Conservation (phyloP, 2,113 vertebrate genomes). For the Ivindomyrus marchei region DNA sequence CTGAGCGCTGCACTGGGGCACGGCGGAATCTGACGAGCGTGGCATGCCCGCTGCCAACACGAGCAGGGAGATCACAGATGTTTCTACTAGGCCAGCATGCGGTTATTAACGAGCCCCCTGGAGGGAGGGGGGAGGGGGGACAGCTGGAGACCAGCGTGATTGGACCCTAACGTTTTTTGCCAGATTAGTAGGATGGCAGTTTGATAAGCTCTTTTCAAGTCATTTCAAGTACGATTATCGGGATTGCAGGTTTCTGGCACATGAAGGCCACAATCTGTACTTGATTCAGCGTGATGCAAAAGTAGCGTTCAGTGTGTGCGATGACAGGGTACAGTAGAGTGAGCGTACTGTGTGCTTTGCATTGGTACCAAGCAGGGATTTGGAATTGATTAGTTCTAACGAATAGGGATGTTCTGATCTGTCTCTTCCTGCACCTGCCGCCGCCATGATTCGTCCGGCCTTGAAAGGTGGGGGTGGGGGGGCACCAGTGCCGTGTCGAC, state of each 20-base stretch:
- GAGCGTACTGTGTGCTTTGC: neutral
- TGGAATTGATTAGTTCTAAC: neutral
- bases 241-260: neutral
- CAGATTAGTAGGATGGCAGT: neutral
- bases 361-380: neutral
- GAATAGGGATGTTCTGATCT: neutral
- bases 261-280: neutral
- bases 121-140: neutral
- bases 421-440: neutral
- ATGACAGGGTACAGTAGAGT: neutral
- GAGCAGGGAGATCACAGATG: neutral
- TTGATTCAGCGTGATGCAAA: neutral
- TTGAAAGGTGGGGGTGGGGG: neutral
- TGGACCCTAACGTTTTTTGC: neutral
- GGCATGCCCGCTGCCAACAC: neutral
- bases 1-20: neutral
- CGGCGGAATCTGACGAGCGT: neutral
- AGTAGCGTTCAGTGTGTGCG: neutral
- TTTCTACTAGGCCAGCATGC: neutral
- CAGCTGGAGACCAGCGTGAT: neutral
- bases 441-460: neutral
- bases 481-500: neutral
- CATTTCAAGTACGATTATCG: neutral
- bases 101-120: neutral
- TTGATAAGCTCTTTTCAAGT: neutral